Percentiles rank a stretch among this genome's conserved stretches.
phyloP scores from a whole-genome alignment of 2,888 invertebrate species.

The Mamestra brassicae region DNA sequence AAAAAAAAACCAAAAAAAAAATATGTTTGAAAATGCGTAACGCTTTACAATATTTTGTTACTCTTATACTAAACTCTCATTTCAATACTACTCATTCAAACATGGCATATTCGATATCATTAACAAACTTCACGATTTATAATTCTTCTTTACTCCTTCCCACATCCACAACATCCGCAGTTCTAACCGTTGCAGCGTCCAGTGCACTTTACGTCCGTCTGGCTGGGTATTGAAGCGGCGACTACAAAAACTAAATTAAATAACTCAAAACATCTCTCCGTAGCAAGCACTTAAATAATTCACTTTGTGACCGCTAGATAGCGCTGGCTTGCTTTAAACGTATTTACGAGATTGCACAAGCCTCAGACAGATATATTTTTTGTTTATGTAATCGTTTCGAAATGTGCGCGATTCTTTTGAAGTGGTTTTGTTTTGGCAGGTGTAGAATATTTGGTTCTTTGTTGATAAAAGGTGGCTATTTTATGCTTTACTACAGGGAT shows the following conservation, averaged over 20 bases:
- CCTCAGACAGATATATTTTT: constrained; percentile 33
- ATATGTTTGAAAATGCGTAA: too few relatives aligned
- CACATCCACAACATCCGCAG: constrained; percentile 23
- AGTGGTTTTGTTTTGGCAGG: constrained; percentile 7
- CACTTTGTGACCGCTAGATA: constrained; percentile 65
- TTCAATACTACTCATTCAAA: too few relatives aligned
- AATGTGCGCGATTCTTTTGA: constrained; percentile 22
- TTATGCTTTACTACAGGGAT: too few relatives aligned
- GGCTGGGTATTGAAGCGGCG: constrained; percentile 70
- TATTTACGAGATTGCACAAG: constrained; percentile 37
- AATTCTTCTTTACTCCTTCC: neutral
- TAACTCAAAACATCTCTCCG: constrained; percentile 73
- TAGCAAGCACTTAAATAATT: constrained; percentile 39
- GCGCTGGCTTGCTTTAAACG: constrained; percentile 57
- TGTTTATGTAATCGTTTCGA: constrained; percentile 14
- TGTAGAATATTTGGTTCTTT: constrained; percentile 2
- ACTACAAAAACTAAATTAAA: constrained; percentile 75
- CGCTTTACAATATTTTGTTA: too few relatives aligned
- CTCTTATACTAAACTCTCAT: too few relatives aligned
- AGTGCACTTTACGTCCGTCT: constrained; percentile 65
- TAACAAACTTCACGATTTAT: too few relatives aligned
- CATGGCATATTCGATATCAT: too few relatives aligned
- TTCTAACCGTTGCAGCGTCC: constrained; percentile 24
- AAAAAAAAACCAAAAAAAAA: constrained; percentile 6
- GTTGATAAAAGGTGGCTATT: neutral